Conservation (phyloP, 2,888 invertebrate genomes). For the Synergus japonicus region DNA sequence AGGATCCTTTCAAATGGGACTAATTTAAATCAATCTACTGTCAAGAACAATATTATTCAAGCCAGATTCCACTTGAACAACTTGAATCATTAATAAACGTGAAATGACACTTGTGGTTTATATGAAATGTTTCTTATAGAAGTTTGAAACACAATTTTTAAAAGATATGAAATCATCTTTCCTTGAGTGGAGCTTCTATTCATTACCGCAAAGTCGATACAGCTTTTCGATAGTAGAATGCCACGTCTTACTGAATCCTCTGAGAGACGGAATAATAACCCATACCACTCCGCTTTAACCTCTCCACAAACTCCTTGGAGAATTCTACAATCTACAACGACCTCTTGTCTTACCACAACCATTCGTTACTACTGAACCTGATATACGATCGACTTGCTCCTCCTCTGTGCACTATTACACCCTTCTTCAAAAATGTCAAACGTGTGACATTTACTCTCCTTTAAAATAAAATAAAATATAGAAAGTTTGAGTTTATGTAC, state of each 20-base stretch:
- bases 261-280: constrained; percentile 26
- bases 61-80: too few species aligned
- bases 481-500: neutral
- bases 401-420: neutral
- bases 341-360: constrained; percentile 18
- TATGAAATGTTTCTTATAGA: neutral
- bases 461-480: neutral
- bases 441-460: neutral
- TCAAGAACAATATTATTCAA: too few species aligned
- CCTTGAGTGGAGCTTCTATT: constrained; percentile 19
- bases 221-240: constrained; percentile 5
- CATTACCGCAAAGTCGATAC: constrained; percentile 12
- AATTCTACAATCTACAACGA: constrained; percentile 21
- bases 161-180: neutral
- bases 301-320: neutral
- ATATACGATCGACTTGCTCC: constrained; percentile 9
- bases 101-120: neutral
- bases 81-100: too few species aligned
- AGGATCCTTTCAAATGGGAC: neutral
- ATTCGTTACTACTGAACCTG: constrained; percentile 33
- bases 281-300: constrained; percentile 12
- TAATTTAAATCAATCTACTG: neutral
- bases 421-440: neutral
- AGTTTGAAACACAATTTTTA: neutral
- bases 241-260: constrained; percentile 15